These are phyloP conservation scores for Serranus cabrilla DNA, from an alignment of 2,797 vertebrate genomes.

Conservation along the genomic window DNA sequence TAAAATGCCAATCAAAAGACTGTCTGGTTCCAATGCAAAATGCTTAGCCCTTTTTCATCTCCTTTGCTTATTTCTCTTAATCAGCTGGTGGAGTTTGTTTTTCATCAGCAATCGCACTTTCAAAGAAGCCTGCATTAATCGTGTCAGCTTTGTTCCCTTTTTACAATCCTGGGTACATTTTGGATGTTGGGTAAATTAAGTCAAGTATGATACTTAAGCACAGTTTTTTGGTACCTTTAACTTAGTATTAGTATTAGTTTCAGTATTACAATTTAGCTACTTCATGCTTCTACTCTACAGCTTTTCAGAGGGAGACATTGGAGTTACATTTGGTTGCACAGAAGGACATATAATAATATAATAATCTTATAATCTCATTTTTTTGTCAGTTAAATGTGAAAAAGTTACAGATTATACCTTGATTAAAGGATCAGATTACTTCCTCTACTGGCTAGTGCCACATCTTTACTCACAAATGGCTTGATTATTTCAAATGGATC, in stretches of 20 bases:
- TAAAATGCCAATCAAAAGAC: background rate
- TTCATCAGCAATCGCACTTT: slow-evolving; percentile 39
- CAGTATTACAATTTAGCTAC: background rate
- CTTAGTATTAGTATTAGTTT: no score
- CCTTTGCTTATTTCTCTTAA: background rate
- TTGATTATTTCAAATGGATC: background rate
- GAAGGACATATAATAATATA: no score
- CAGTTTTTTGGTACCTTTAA: no score
- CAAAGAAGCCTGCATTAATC: slow-evolving; percentile 63
- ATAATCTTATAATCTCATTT: no score
- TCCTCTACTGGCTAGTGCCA: no score
- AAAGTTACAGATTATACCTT: no score
- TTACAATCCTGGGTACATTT: slow-evolving; percentile 66
- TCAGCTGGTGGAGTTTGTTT: background rate
- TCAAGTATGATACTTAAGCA: background rate
- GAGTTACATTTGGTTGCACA: background rate
- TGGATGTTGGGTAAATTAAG: background rate
- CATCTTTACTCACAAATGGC: slow-evolving; percentile 10
- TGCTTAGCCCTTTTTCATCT: background rate
- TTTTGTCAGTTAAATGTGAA: no score
- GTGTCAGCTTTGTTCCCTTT: slow-evolving; percentile 82
- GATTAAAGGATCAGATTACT: no score
- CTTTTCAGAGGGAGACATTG: background rate
- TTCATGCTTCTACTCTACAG: background rate
- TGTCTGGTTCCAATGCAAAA: background rate